Evolutionary conservation across 2,888 invertebrate species (phyloP).

Genomic region (Seira musarum): DNA sequence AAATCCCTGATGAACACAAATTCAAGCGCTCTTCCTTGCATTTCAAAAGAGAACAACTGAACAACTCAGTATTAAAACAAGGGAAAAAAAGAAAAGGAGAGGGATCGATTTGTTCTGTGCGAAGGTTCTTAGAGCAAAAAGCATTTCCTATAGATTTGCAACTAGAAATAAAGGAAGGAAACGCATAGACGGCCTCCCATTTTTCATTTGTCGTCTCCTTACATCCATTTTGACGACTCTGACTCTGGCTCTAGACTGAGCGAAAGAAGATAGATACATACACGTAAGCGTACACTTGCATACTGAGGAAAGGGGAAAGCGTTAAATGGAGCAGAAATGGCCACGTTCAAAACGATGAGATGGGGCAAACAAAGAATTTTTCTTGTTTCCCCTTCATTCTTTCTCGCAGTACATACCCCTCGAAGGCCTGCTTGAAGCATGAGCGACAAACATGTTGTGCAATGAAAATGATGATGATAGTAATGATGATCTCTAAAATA

Average conservation of each 20-base stretch:
- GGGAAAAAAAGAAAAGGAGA: background rate
- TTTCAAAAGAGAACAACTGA: slow-evolving; percentile 7
- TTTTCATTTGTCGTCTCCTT: slow-evolving; percentile 51
- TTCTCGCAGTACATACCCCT: too few relatives aligned
- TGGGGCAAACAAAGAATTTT: too few relatives aligned
- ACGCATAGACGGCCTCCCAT: slow-evolving; percentile 43
- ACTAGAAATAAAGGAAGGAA: background rate
- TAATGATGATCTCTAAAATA: slow-evolving; percentile 50
- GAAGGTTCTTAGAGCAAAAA: slow-evolving; percentile 25
- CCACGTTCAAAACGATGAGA: too few relatives aligned
- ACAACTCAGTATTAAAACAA: slow-evolving; percentile 12
- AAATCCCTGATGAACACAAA: slow-evolving; percentile 46
- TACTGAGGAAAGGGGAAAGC: too few relatives aligned
- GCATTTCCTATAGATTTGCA: slow-evolving; percentile 25
- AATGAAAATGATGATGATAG: too few relatives aligned
- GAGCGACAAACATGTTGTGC: too few relatives aligned
- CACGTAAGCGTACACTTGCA: too few relatives aligned
- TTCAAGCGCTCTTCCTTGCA: slow-evolving; percentile 18
- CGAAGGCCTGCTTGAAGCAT: too few relatives aligned
- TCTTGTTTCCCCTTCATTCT: too few relatives aligned
- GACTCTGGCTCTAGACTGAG: too few relatives aligned
- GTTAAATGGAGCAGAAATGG: too few relatives aligned
- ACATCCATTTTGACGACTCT: background rate
- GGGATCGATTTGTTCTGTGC: slow-evolving; percentile 53
- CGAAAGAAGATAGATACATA: too few relatives aligned